These are phyloP conservation scores for Macrostomum cliftonense DNA, from an alignment of 2,888 invertebrate species.

Conservation along the genomic window DNA sequence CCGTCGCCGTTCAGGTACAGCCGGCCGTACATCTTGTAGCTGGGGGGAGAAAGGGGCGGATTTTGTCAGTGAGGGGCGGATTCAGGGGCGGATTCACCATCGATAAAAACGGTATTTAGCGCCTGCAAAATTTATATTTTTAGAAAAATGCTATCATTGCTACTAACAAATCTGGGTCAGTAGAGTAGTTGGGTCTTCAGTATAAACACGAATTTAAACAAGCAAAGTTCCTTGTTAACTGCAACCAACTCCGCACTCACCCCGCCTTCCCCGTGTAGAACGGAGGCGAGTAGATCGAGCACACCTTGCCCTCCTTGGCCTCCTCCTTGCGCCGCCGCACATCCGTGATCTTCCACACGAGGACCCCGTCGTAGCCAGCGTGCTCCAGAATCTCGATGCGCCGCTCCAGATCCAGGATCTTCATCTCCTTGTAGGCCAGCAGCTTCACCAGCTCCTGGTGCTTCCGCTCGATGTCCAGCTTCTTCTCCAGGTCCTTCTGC, in stretches of 20 bases:
- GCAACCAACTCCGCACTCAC: no score
- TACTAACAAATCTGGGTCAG: no score
- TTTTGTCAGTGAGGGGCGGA: no score
- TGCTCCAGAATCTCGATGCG: no score
- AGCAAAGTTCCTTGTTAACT: no score
- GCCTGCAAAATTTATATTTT: no score
- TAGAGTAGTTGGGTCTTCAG: no score
- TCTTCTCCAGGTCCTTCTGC: constrained; percentile 10
- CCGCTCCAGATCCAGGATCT: constrained; percentile 18
- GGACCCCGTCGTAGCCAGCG: constrained; percentile 25
- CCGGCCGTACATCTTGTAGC: constrained; percentile 28
- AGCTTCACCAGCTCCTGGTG: constrained; percentile 15
- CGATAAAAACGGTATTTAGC: no score
- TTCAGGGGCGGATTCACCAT: no score
- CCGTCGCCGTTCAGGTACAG: constrained; percentile 33
- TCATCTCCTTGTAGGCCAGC: constrained; percentile 17
- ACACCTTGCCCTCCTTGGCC: constrained; percentile 21
- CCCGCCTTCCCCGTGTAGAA: constrained; percentile 28
- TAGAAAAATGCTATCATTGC: no score
- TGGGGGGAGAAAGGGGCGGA: constrained; percentile 1
- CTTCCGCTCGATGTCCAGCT: constrained; percentile 14
- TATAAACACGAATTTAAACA: no score
- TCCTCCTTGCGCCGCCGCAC: constrained; percentile 22
- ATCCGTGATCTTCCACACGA: constrained; percentile 29
- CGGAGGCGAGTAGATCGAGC: constrained; percentile 25